A percentile compares a stretch with the other conserved stretches of the same genome.
Evolutionary conservation across 2,113 vertebrate genomes (phyloP).

Genomic region (Neopipo cinnamomea): DNA sequence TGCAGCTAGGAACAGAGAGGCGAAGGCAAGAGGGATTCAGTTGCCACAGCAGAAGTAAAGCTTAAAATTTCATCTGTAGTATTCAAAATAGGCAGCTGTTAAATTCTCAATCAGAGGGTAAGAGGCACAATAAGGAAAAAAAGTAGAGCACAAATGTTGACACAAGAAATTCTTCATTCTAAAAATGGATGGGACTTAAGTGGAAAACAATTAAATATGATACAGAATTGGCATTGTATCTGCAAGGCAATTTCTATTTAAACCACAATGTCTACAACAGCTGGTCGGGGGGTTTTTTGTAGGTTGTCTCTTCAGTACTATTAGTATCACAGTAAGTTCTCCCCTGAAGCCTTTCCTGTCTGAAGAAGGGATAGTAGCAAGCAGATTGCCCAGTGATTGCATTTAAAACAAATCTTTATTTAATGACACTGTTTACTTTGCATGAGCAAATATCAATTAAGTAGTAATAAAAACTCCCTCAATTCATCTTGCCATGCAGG

Average conservation of each 20-base stretch:
- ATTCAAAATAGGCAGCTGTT: neutral
- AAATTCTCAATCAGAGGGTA: neutral
- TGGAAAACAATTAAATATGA: neutral
- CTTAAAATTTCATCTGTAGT: neutral
- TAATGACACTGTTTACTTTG: conserved; percentile 42
- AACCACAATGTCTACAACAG: neutral
- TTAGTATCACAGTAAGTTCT: neutral
- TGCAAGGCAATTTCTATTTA: neutral
- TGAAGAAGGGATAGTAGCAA: neutral
- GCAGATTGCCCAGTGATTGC: neutral
- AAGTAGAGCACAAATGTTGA: neutral
- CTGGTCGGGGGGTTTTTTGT: neutral
- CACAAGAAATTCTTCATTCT: neutral
- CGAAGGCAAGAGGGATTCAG: neutral
- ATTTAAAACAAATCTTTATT: conserved; percentile 37
- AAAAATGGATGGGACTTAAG: neutral
- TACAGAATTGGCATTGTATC: neutral
- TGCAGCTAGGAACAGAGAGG: neutral
- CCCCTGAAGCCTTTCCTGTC: conserved; percentile 18
- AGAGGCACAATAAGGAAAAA: neutral
- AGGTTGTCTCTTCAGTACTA: neutral
- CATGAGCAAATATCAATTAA: conserved; percentile 42
- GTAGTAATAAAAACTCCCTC: neutral
- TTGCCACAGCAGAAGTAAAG: neutral
- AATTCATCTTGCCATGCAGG: neutral